Evolutionary conservation across 2,888 invertebrate species (phyloP), one percentile per base, ranked within the genome.

Genomic region (Phyto melanocephala): DNA sequence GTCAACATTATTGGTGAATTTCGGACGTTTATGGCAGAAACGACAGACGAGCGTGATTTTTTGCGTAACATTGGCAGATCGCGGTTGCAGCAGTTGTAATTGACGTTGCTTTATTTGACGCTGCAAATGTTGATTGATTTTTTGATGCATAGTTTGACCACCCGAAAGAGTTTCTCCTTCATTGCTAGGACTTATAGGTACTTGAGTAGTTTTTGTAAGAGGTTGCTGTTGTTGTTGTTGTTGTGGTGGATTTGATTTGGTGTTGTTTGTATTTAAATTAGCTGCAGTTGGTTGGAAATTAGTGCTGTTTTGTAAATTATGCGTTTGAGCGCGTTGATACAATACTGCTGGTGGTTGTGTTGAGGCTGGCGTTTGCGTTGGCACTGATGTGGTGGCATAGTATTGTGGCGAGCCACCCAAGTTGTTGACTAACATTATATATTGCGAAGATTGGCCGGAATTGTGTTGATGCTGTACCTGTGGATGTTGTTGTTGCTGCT

Each of bases 1-100:
- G 28, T 90, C 89, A 13, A 88, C 71, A 75, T 87, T 89, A 70
- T 83, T 90, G 20, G 86, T 87, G 84, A 89, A 89, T 33, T 89
- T 88, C 10, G 89, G 88, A 1, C 89, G 89, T 56, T 88, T 90
- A 40, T 90, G 90, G 47, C 89, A 89, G 82, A 88, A 89, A 54
- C 89, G 89, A 47, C 89, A 89, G 50, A 87, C 86, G 0, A 89
- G 81, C 33, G 86, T 83, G 4, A 88, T 84, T 75, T 85, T 84
- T 68, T 85, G 72, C 0, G 72, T 28, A 13, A 75, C 78, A 17
- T 81, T 47, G 17, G 63, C 20, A 1, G 40, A 37, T 58, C 84
- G 80, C 4, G 80, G 84, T n/a, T 83, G 86, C 24, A 80, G 74
- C 0, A 70, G 68, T 3, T 84, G 86, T 1, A 81, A 82, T 2